Percentiles rank a stretch among this genome's conserved stretches.
These are phyloP conservation scores for Gobius niger DNA, from an alignment of 2,113 vertebrate genomes.

Conservation along the genomic window DNA sequence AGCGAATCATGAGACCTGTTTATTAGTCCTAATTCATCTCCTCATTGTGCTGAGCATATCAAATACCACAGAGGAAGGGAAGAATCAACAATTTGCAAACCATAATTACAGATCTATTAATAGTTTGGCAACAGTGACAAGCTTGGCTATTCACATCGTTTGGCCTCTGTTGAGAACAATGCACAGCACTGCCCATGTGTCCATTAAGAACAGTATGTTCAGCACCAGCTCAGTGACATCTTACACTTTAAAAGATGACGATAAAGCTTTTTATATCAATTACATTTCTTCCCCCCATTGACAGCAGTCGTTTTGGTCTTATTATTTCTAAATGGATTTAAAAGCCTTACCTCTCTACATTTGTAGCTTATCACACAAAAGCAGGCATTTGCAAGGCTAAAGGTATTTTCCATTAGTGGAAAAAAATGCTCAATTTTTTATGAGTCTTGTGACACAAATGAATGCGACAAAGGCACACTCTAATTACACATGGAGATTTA, in stretches of 20 bases:
- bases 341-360: slow-evolving; percentile 57
- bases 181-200: slow-evolving; percentile 57
- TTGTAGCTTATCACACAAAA: slow-evolving; percentile 73
- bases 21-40: slow-evolving; percentile 77
- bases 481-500: neutral
- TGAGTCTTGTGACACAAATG: slow-evolving; percentile 1
- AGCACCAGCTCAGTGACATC: slow-evolving; percentile 71
- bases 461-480: neutral
- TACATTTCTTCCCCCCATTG: slow-evolving; percentile 68
- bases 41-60: slow-evolving; percentile 76
- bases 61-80: slow-evolving; percentile 61
- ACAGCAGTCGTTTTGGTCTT: slow-evolving; percentile 64
- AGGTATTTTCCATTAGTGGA: slow-evolving; percentile 64
- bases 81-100: slow-evolving; percentile 68
- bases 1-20: slow-evolving; percentile 74
- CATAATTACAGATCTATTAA: slow-evolving; percentile 80
- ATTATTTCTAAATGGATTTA: slow-evolving; percentile 78
- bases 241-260: slow-evolving; percentile 74
- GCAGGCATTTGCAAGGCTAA: slow-evolving; percentile 64
- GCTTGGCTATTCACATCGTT: slow-evolving; percentile 68
- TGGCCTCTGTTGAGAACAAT: slow-evolving; percentile 72
- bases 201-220: slow-evolving; percentile 74
- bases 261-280: slow-evolving; percentile 73
- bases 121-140: slow-evolving; percentile 76
- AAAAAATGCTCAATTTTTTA: slow-evolving; percentile 35